Base-by-base conservation (phyloP, 2,888 invertebrate species). In the Eledone cirrhosa region DNA sequence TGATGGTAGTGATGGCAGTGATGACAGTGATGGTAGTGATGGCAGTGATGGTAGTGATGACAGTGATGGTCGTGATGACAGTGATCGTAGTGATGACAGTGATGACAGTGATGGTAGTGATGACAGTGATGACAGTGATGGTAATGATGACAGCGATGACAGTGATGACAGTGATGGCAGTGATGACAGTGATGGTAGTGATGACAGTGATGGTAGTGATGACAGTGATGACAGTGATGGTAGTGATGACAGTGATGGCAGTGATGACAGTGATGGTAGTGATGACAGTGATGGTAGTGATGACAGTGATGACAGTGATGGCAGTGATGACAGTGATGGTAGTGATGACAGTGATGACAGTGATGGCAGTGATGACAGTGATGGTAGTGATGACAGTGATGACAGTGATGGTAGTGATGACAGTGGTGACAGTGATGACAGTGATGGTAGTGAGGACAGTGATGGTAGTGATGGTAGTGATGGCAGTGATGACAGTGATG, bases 201-300 rank as follows among this genome's bases (percentile, higher is more conserved):
- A 24, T 19, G 19, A 24, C 16, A n/a, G 72, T 19, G 19, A 24
- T 19, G 19, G 27, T 16, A n/a, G 27, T 19, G 19, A 24, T 19
- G 77, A 22, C 27, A 24, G 72, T 69, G 72, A 24, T 69, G 27
- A 24, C 24, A 24, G 72, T 69, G 72, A 27, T 69, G 27, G 27
- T 24, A 69, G 72, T 69, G 72, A 27, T 69, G 72, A 27, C 27
- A 24, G 72, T 77, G 77, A 24, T 69, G 27, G 27, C 27, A 24
- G 72, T 69, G 72, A 24, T 69, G 72, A 24, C 27, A 69, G 72
- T 69, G 72, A 24, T 69, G 72, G 27, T 27, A 69, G 72, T 69
- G 27, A 24, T 69, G 72, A 69, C 72, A 69, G 72, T 69, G 72
- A 24, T 24, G 72, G 72, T 69, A 69, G 72, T 69, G 72, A 24